These are phyloP conservation scores for Mercenaria mercenaria DNA, from an alignment of 1,140 invertebrate species.

Conservation along the genomic window DNA sequence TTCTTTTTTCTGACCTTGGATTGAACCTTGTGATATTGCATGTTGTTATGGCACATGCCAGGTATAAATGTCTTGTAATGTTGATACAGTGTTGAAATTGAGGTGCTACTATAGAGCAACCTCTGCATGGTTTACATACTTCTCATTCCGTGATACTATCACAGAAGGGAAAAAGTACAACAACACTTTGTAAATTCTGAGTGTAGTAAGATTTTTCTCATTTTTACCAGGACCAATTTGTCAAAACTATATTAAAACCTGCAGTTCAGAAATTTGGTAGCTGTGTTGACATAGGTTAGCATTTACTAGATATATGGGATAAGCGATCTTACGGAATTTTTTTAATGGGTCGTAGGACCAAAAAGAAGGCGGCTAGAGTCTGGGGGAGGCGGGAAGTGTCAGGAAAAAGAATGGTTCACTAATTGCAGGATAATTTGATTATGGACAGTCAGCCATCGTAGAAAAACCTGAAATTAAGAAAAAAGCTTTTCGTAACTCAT, in stretches of 20 bases:
- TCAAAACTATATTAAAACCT: conserved; percentile 47
- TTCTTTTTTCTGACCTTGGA: too few relatives aligned
- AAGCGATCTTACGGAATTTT: conserved; percentile 1
- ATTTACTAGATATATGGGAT: conserved; percentile 1
- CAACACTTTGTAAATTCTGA: too few relatives aligned
- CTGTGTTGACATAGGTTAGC: background rate
- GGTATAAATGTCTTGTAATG: too few relatives aligned
- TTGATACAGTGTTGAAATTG: too few relatives aligned
- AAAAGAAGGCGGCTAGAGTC: background rate
- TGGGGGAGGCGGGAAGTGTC: conserved; percentile 30
- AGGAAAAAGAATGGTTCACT: conserved; percentile 20
- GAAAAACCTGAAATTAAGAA: background rate
- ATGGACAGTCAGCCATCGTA: background rate
- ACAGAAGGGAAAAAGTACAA: too few relatives aligned
- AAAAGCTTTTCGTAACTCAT: conserved; percentile 20
- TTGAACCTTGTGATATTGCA: too few relatives aligned
- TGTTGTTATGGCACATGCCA: too few relatives aligned
- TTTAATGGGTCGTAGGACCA: conserved; percentile 16
- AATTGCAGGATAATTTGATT: conserved; percentile 58
- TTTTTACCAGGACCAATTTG: conserved; percentile 23
- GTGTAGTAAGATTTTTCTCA: background rate
- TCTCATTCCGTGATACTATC: too few relatives aligned
- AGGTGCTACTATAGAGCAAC: too few relatives aligned
- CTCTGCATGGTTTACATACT: too few relatives aligned
- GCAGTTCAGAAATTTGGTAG: background rate